These are phyloP conservation scores for Chroicocephalus ridibundus DNA, from an alignment of 2,113 vertebrate species.

Conservation along the genomic window DNA sequence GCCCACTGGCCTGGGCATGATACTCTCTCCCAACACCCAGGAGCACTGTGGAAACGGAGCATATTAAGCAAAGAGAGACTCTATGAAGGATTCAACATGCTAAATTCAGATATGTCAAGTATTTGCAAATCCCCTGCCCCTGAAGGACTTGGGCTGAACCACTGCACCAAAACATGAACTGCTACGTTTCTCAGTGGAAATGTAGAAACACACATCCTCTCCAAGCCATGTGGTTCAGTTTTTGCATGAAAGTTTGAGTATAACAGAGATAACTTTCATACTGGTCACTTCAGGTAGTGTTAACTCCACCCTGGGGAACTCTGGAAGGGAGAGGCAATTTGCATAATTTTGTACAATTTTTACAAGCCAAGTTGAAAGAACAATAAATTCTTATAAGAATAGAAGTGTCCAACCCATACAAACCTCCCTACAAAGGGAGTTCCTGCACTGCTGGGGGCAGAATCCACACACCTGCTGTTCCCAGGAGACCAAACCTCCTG, in stretches of 20 bases:
- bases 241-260: neutral
- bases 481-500: neutral
- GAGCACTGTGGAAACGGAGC: neutral
- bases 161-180: neutral
- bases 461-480: neutral
- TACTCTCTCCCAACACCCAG: neutral
- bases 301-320: neutral
- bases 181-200: neutral
- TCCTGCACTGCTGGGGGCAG: neutral
- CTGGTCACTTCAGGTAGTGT: neutral
- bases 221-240: neutral
- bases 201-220: neutral
- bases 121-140: neutral
- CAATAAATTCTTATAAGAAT: neutral
- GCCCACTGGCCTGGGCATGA: neutral
- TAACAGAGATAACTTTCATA: neutral
- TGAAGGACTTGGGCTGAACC: neutral
- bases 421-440: neutral
- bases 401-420: rapidly evolving
- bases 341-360: neutral
- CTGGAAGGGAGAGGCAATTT: neutral
- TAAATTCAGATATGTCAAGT: neutral
- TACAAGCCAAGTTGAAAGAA: neutral
- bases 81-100: neutral
- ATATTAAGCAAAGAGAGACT: neutral